Percentiles rank a stretch among this genome's conserved stretches.
These are phyloP conservation scores for Trogon melanurus DNA, from an alignment of 2,113 vertebrate species.

Conservation along the genomic window DNA sequence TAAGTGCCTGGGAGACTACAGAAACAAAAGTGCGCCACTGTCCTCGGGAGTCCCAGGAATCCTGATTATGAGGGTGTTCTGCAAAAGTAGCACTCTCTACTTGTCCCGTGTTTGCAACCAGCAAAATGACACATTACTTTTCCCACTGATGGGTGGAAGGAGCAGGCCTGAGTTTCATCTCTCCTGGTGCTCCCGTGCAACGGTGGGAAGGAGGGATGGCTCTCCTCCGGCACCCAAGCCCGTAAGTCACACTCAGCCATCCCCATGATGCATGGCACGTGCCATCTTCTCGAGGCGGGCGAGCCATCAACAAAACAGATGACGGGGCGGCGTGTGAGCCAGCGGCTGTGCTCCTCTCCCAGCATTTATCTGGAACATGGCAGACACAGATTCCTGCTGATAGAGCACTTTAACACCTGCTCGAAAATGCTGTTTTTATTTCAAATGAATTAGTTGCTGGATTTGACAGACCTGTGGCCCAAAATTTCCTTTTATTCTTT, in stretches of 20 bases:
- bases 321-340: neutral
- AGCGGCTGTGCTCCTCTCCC: neutral
- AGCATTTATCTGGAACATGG: conserved; percentile 24
- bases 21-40: neutral
- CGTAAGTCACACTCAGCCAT: neutral
- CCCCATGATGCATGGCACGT: neutral
- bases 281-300: neutral
- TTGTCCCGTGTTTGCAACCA: neutral
- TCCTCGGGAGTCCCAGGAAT: neutral
- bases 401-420: conserved; percentile 10
- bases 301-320: conserved; percentile 32
- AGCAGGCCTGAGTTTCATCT: neutral
- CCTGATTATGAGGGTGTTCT: fast-evolving
- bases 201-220: neutral
- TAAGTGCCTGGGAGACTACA: neutral
- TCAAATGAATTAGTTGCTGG: neutral
- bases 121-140: neutral
- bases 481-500: neutral
- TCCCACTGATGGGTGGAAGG: neutral
- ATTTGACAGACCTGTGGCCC: neutral
- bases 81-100: neutral
- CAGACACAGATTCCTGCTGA: conserved; percentile 39
- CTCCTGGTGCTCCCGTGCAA: neutral
- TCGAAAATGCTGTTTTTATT: neutral
- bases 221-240: neutral